These are phyloP conservation scores for Carlito syrichta DNA, from an alignment of 2,113 vertebrate species.

Conservation along the genomic window DNA sequence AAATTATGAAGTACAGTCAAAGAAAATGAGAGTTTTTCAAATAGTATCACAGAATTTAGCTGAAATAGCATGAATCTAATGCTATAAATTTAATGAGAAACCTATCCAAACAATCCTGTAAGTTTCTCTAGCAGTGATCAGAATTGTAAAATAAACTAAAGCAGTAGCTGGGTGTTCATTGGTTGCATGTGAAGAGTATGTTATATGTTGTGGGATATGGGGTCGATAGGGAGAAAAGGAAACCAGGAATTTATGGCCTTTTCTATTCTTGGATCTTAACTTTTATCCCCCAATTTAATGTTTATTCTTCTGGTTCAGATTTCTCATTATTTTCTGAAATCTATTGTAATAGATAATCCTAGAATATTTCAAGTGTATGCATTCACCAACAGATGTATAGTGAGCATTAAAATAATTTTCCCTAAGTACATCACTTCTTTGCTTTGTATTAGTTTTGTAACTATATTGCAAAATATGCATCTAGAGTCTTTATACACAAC, in stretches of 20 bases:
- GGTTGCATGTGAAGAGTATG: fast-evolving
- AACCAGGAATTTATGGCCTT: not conserved
- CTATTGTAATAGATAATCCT: not conserved
- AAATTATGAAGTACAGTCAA: not conserved
- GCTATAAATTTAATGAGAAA: not conserved
- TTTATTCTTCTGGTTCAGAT: not conserved
- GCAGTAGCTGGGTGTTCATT: not conserved
- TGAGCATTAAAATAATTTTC: not conserved
- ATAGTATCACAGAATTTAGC: not conserved
- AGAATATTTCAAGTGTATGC: not conserved
- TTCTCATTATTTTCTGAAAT: constrained; percentile 17
- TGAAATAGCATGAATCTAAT: not conserved
- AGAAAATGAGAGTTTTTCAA: not conserved
- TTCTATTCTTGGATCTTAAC: no score
- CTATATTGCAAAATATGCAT: not conserved
- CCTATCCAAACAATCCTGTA: not conserved
- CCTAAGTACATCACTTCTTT: not conserved
- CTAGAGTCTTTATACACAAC: not conserved
- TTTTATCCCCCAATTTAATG: not conserved
- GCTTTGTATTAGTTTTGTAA: not conserved
- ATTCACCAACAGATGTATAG: not conserved
- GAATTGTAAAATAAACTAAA: not conserved
- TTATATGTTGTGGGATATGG: fast-evolving
- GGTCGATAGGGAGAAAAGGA: not conserved
- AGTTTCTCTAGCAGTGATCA: not conserved